Conservation (phyloP, 2,113 vertebrate genomes). For the Caloenas nicobarica region DNA sequence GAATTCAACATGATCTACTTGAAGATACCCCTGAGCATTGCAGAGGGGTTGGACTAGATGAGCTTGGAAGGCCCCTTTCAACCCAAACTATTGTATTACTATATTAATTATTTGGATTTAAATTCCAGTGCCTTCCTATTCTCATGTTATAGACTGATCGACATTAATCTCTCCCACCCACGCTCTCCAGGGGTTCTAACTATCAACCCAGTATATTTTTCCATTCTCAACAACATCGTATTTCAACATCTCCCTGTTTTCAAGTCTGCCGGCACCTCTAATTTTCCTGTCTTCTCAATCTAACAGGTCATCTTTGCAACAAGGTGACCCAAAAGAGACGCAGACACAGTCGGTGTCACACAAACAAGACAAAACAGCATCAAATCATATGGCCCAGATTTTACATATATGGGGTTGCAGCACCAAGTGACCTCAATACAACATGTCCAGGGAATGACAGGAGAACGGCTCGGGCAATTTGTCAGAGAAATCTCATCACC, state of each 20-base stretch:
- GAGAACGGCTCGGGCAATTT: neutral
- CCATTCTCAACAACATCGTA: fast-evolving
- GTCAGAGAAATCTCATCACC: neutral
- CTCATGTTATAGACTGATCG: neutral
- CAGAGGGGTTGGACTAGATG: too few species aligned
- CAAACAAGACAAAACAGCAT: neutral
- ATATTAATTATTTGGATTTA: neutral
- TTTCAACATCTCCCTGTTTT: neutral
- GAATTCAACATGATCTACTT: neutral
- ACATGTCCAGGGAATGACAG: neutral
- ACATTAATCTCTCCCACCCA: neutral
- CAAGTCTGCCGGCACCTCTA: neutral
- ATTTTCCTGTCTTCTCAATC: neutral
- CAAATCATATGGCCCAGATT: neutral
- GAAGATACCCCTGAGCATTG: too few species aligned
- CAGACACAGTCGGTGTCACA: fast-evolving
- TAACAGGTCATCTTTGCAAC: neutral
- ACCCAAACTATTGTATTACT: too few species aligned
- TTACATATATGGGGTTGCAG: neutral
- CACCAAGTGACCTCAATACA: neutral
- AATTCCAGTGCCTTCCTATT: neutral
- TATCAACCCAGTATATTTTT: neutral
- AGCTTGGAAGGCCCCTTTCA: too few species aligned
- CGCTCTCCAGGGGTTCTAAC: fast-evolving
- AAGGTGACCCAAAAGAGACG: neutral